A percentile compares a stretch with the other conserved stretches of the same genome.
Evolutionary conservation across 2,113 vertebrate genomes (phyloP).

Genomic region (Equus przewalskii): DNA sequence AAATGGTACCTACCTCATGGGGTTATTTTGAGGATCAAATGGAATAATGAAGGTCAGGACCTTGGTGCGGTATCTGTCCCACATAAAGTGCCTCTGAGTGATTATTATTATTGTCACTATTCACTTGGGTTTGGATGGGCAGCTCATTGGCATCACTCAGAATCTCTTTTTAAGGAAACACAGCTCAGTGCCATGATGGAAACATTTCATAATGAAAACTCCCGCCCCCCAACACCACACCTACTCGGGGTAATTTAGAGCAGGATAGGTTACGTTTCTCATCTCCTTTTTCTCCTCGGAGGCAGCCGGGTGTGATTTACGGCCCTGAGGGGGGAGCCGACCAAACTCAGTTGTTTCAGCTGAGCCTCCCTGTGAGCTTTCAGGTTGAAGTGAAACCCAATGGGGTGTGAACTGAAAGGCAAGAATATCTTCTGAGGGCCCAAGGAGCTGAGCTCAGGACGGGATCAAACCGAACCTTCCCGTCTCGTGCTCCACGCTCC

Average conservation of each 20-base stretch:
- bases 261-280: neutral
- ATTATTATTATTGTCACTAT: neutral
- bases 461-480: neutral
- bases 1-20: neutral
- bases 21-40: neutral
- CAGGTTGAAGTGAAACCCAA: constrained; percentile 66
- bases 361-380: constrained; percentile 65
- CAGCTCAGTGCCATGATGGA: neutral
- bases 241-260: neutral
- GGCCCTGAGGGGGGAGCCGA: neutral
- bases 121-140: neutral
- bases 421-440: constrained; percentile 23
- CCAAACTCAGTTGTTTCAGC: constrained; percentile 51
- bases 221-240: neutral
- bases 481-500: neutral
- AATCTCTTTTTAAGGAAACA: neutral
- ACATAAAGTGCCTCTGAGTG: neutral
- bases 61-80: neutral
- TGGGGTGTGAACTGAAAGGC: constrained; percentile 69
- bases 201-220: constrained; percentile 41
- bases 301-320: constrained; percentile 4
- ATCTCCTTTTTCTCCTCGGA: neutral
- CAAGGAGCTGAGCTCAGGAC: neutral
- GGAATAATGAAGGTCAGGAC: neutral
- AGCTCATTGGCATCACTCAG: neutral